Evolutionary conservation across 2,888 invertebrate species (phyloP), one percentile per base, ranked within the genome.

Genomic region (Ptilodon capucinus): DNA sequence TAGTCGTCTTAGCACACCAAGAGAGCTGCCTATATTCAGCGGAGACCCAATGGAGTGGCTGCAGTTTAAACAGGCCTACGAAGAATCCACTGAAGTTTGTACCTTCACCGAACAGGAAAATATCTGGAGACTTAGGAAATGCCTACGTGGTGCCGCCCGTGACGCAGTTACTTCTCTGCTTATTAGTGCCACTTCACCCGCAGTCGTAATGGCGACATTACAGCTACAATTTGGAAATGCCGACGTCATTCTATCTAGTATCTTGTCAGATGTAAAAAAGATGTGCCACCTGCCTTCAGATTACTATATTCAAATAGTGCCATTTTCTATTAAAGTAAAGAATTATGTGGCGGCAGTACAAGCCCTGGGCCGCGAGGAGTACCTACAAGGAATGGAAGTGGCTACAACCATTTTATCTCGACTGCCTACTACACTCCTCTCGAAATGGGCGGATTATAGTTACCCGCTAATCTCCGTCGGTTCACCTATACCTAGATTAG

Each of bases 401-500:
- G 32, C 44, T 1, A 49, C 54, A 2, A 36, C 36, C n/a, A 53
- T 64, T 7, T 23, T 64, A 9, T 46, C 58, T 4, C 64, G 62
- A 28, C 23, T 62, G 4, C 60, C 60, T 5, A 48, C 57, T 2
- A 45, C 55, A 2, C 32, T 63, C 3, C 8, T 64, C 3, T 42
- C 61, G 2, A 65, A 62, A 45, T 64, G 64, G 62, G 13, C 64
- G 2, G 68, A 71, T 23, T 68, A 67, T 36, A 58, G 44, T 19
- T 40, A 45, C 11, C 32, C 40, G 4, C 23, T 43, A 3, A n/a
- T 25, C 36, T 36, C 7, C 6, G n/a, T 25, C 4, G 13, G 5
- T 2, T 17, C 35, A 9, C 32, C 9, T 18, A n/a, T n/a, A n/a
- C 43, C 43, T n/a, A 44, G 11, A 28, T 28, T 36, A 6, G 5